These are phyloP conservation scores for Heliornis fulica DNA, from an alignment of 2,113 vertebrate genomes.

Conservation along the genomic window DNA sequence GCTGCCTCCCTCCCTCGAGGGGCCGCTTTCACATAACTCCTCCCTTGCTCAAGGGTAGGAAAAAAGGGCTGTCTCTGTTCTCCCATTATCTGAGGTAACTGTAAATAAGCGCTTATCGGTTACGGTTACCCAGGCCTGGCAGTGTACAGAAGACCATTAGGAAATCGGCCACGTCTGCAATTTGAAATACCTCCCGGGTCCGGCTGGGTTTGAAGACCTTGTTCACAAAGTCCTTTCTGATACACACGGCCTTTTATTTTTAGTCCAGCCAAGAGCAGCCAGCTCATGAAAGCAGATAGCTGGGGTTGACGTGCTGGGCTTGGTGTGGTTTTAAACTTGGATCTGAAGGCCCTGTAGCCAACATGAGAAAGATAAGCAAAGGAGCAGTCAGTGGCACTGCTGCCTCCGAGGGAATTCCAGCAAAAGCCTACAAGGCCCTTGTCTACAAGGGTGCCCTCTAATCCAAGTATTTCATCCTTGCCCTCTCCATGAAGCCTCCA, in stretches of 20 bases:
- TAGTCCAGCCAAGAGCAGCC: constrained; percentile 9
- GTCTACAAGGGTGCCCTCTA: neutral
- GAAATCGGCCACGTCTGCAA: neutral
- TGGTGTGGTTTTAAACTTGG: neutral
- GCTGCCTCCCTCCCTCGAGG: constrained; percentile 10
- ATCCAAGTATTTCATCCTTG: neutral
- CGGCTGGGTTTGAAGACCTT: neutral
- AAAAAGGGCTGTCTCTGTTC: constrained; percentile 41
- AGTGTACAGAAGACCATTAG: neutral
- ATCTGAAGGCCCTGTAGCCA: constrained; percentile 8
- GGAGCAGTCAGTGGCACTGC: neutral
- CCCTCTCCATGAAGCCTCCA: neutral
- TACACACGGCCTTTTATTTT: constrained; percentile 9
- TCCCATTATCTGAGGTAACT: constrained; percentile 13
- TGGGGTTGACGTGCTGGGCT: too few relatives aligned
- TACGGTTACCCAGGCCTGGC: constrained; percentile 1
- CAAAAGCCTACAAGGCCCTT: neutral
- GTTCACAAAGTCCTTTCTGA: constrained; percentile 4
- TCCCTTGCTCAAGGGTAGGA: neutral
- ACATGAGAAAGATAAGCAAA: constrained; percentile 34
- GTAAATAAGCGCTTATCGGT: neutral
- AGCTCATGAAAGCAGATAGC: constrained; percentile 1
- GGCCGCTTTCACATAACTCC: constrained; percentile 19
- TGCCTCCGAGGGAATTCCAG: neutral
- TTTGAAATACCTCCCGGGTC: neutral